Evolutionary conservation across 2,888 invertebrate genomes (phyloP).

Genomic region (Thecophora atra): DNA sequence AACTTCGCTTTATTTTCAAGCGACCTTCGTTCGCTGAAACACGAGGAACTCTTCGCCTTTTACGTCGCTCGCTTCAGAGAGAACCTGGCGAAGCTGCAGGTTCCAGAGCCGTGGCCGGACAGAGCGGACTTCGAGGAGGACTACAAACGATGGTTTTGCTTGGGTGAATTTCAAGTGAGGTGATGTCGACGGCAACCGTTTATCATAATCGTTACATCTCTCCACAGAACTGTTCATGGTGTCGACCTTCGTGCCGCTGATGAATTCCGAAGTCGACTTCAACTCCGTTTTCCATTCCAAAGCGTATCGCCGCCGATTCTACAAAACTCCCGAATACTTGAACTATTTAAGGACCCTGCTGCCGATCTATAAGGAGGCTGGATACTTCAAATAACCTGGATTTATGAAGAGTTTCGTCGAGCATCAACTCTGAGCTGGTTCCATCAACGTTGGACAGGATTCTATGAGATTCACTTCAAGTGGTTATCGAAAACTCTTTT

Average conservation of each 20-base stretch:
- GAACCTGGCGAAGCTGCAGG: constrained; percentile 24
- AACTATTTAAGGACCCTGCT: constrained; percentile 29
- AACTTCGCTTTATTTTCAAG: constrained; percentile 11
- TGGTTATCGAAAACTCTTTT: no score
- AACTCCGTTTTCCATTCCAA: constrained; percentile 19
- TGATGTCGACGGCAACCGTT: not conserved
- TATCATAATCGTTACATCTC: not conserved
- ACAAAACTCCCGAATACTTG: constrained; percentile 24
- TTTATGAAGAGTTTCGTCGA: no score
- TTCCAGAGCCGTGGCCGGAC: not conserved
- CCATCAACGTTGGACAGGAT: no score
- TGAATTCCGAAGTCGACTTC: not conserved
- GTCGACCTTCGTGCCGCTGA: constrained; percentile 25
- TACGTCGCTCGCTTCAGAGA: constrained; percentile 29
- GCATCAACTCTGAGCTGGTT: no score
- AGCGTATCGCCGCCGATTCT: constrained; percentile 13
- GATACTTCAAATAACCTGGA: constrained; percentile 25
- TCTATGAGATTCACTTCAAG: no score
- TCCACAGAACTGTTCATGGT: constrained; percentile 26
- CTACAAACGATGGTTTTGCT: constrained; percentile 21
- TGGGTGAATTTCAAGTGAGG: constrained; percentile 12
- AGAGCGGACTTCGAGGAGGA: constrained; percentile 23
- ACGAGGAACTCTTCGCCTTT: constrained; percentile 19
- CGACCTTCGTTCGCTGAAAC: constrained; percentile 21
- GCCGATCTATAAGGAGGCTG: constrained; percentile 23